Base-by-base conservation (phyloP, 2,797 vertebrate species). In the Centropyge bicolor region DNA sequence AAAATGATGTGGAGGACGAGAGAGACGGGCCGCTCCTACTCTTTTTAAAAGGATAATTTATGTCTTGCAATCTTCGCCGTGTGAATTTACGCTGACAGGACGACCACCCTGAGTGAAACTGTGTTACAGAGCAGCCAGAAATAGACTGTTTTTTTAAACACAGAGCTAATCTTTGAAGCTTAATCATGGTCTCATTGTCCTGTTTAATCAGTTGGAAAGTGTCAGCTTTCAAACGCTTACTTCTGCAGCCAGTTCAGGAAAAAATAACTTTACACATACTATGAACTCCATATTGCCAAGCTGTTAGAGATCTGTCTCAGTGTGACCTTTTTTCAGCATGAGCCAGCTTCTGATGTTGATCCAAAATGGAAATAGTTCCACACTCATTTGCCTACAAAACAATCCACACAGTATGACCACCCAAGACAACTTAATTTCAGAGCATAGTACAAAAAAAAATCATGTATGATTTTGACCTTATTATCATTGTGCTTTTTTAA, bases 51-150 rank as follows among this genome's bases (percentile, higher is more conserved):
- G 59, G 12, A 16, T 24, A 1, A 76, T 69, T 64, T 38, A 51
- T 60, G 60, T 70, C 76, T 35, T 1, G 19, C 74, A 27, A 27
- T 62, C 45, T 69, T 54, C 46, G 73, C 74, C 24, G 49, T 72
- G 65, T 71, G 61, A 77, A 71, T 80, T 60, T 43, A 72, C 61
- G 76, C 61, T 36, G 65, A 67, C 84, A 74, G 75, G 60, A 61
- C 8, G 16, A 55, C 70, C 70, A 67, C 63, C 63, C 61, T 2
- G 19, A 46, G 70, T 45, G 20, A 54, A 72, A 82, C 49, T n/a
- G 31, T n/a, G 41, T 75, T 57, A 48, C 51, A 74, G 46, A 70
- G 57, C 74, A 13, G 55, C 68, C 62, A 75, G n/a, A 24, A 52
- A 45, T n/a, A 41, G 16, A 27, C 10, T 27, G 11, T 11, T n/a